phyloP scores from a whole-genome alignment of 2,797 vertebrate genomes.

The Adelosebastes latens region DNA sequence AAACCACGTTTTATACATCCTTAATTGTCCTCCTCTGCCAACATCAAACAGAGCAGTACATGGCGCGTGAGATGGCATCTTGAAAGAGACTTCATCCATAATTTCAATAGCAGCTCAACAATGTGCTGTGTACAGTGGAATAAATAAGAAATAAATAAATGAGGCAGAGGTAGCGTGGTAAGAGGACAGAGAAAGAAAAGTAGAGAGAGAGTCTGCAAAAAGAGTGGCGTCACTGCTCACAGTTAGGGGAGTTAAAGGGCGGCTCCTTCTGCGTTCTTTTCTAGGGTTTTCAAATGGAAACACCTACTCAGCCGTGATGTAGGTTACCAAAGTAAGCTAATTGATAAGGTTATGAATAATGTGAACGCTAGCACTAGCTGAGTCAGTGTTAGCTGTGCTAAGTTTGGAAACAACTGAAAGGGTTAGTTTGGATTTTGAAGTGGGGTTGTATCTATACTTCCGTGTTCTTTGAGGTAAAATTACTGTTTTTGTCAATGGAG shows the following conservation, averaged over 20 bases:
- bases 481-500: too few relatives aligned
- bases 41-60: slow-evolving; percentile 53
- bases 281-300: too few relatives aligned
- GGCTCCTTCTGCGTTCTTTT: too few relatives aligned
- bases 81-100: slow-evolving; percentile 69
- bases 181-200: not conserved
- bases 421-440: too few relatives aligned
- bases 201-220: not conserved
- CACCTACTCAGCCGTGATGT: too few relatives aligned
- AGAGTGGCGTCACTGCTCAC: slow-evolving; percentile 3
- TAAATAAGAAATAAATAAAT: slow-evolving; percentile 37
- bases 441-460: too few relatives aligned
- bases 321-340: too few relatives aligned
- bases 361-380: too few relatives aligned
- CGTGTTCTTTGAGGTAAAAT: too few relatives aligned
- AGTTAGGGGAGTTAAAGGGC: not conserved
- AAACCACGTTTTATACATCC: slow-evolving; percentile 38
- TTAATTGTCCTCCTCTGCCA: slow-evolving; percentile 62
- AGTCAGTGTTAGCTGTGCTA: too few relatives aligned
- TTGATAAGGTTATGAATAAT: too few relatives aligned
- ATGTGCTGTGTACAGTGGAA: slow-evolving; percentile 32
- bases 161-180: not conserved
- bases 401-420: too few relatives aligned
- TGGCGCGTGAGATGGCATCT: slow-evolving; percentile 23
- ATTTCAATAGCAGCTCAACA: slow-evolving; percentile 44